Conservation (phyloP, 2,888 invertebrate genomes). For the Trissolcus japonicus region DNA sequence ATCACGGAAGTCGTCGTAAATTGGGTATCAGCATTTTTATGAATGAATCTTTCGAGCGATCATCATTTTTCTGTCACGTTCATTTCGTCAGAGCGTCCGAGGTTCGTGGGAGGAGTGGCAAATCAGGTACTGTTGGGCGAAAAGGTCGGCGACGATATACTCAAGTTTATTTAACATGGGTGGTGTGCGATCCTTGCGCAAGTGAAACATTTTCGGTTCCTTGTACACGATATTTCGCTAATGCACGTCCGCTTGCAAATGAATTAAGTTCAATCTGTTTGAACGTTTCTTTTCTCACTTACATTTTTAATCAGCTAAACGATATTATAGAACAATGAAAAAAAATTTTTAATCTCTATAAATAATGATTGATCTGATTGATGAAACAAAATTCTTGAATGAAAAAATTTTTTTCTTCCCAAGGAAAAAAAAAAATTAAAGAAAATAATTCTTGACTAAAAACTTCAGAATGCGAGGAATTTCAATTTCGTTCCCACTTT, state of each 20-base stretch:
- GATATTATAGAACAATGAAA: no score
- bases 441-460: no score
- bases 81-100: constrained; percentile 29
- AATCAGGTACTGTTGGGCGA: constrained; percentile 20
- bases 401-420: no score
- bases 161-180: constrained; percentile 50
- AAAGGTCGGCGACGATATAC: constrained; percentile 18
- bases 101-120: constrained; percentile 38
- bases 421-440: no score
- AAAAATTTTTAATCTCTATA: no score
- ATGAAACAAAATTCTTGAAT: no score
- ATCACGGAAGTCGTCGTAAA: constrained; percentile 13
- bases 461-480: no score
- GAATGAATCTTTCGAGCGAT: constrained; percentile 35
- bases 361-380: no score
- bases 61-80: constrained; percentile 34
- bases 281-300: not conserved
- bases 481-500: no score
- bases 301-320: not conserved
- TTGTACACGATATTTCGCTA: constrained; percentile 47
- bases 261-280: constrained; percentile 15
- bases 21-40: constrained; percentile 17
- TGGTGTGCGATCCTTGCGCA: constrained; percentile 42
- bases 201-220: constrained; percentile 45
- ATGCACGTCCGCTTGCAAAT: constrained; percentile 37